Evolutionary conservation across 2,888 invertebrate species (phyloP).

Genomic region (Dioctria linearis): DNA sequence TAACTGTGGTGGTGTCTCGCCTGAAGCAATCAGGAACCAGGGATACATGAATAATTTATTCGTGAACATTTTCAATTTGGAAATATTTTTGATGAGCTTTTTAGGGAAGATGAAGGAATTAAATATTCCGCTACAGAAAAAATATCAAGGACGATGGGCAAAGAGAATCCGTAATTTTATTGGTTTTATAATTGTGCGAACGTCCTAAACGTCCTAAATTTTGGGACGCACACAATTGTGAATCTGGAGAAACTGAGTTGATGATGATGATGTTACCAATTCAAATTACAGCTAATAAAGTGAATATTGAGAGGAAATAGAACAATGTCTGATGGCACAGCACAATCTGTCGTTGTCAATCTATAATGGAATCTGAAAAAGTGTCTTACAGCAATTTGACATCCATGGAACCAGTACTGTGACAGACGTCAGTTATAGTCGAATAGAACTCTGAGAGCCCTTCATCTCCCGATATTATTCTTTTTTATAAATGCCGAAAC

Average conservation of each 20-base stretch:
- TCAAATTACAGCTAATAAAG: not conserved
- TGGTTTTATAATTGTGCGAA: constrained; percentile 13
- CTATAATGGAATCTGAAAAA: not conserved
- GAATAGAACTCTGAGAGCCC: not conserved
- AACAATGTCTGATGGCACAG: no score
- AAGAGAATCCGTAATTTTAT: constrained; percentile 10
- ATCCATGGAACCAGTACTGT: not conserved
- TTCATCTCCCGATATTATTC: not conserved
- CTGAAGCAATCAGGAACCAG: constrained; percentile 4
- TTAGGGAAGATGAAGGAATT: constrained; percentile 19
- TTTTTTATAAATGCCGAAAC: not conserved
- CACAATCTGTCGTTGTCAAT: not conserved
- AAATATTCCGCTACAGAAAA: constrained; percentile 2
- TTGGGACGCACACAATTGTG: no score
- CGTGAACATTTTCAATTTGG: constrained; percentile 21
- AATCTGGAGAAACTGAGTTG: not conserved
- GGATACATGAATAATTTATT: constrained; percentile 35
- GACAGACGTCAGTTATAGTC: constrained; percentile 7
- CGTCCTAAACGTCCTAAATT: no score
- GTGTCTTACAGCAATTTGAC: not conserved
- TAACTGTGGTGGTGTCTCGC: not conserved
- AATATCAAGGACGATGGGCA: not conserved
- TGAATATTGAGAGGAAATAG: not conserved
- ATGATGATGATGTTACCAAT: constrained; percentile 10
- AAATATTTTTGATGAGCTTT: constrained; percentile 33